These are phyloP conservation scores for Speoplatyrhinus poulsoni DNA, from an alignment of 2,113 vertebrate species.

Conservation along the genomic window DNA sequence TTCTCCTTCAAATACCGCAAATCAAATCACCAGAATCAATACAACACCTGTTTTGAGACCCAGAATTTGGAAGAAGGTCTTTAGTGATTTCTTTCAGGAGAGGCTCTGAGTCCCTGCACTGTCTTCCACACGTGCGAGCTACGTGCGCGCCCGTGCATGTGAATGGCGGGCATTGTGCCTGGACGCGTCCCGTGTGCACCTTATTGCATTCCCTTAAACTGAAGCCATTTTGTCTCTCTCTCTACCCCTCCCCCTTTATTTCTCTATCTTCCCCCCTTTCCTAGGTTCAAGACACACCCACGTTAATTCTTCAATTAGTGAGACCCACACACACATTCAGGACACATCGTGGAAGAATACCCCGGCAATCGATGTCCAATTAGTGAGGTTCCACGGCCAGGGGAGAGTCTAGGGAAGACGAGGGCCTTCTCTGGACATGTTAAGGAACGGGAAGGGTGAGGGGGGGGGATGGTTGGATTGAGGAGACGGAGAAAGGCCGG, in stretches of 20 bases:
- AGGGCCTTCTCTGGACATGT: neutral
- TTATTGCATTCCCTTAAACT: slow-evolving; percentile 54
- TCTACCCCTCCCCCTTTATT: slow-evolving; percentile 43
- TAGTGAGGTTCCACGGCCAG: slow-evolving; percentile 54
- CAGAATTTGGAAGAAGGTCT: slow-evolving; percentile 24
- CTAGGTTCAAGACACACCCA: slow-evolving; percentile 53
- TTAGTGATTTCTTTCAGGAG: neutral
- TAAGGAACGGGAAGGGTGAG: neutral
- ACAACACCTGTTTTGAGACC: slow-evolving; percentile 18
- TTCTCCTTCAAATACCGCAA: slow-evolving; percentile 12
- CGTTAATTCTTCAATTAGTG: slow-evolving; percentile 76
- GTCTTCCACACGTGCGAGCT: slow-evolving; percentile 22
- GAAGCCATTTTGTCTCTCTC: slow-evolving; percentile 41
- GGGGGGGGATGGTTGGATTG: neutral
- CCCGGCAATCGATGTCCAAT: slow-evolving; percentile 76
- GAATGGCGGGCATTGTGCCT: neutral
- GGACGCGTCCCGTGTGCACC: neutral
- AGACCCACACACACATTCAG: slow-evolving; percentile 72
- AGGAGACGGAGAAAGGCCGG: slow-evolving; percentile 9
- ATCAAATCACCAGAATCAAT: slow-evolving; percentile 37
- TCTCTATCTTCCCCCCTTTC: slow-evolving; percentile 29
- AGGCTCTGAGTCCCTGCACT: neutral
- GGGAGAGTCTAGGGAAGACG: neutral
- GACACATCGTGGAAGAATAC: slow-evolving; percentile 68
- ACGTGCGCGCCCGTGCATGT: neutral